Evolutionary conservation across 1,140 invertebrate species (phyloP), one percentile per base, ranked within the genome.

Genomic region (Pseudachorutes palmiensis): DNA sequence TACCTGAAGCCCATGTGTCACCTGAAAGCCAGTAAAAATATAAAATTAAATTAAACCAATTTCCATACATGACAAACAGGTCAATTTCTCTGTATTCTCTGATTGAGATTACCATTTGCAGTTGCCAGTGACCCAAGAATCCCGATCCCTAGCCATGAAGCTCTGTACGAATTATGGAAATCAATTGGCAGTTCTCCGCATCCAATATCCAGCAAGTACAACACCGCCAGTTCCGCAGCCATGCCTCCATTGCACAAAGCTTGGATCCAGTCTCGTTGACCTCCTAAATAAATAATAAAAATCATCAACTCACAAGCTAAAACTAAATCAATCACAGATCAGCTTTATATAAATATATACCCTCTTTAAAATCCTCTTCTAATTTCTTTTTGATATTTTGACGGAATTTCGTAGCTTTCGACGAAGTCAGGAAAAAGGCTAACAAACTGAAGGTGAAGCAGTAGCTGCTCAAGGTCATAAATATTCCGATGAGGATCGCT

Each of bases 1-100:
- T n/a, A n/a, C n/a, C 93, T 26, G 90, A 93, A 49, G 92, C 89
- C 88, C 91, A 93, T 0, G 92, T 95, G 75, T 96, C 93, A 3
- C 91, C 93, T 86, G 78, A 28, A 36, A 74, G 24, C 41, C 9
- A 45, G 41, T 12, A 45, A 9, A 45, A 45, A 45, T 45, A 45
- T 57, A 26, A 24, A 22, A 57, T 12, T 57, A n/a, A n/a, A n/a
- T n/a, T n/a, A n/a, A n/a, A n/a, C n/a, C n/a, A n/a, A n/a, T n/a
- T n/a, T n/a, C n/a, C n/a, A n/a, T n/a, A n/a, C n/a, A n/a, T n/a
- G n/a, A n/a, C n/a, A n/a, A n/a, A n/a, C n/a, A n/a, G n/a, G n/a
- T n/a, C n/a, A n/a, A n/a, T n/a, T n/a, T n/a, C n/a, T n/a, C n/a
- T n/a, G n/a, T n/a, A n/a, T n/a, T n/a, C n/a, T n/a, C n/a, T n/a